Conservation (phyloP, 2,113 vertebrate species). For the Eonycteris spelaea region DNA sequence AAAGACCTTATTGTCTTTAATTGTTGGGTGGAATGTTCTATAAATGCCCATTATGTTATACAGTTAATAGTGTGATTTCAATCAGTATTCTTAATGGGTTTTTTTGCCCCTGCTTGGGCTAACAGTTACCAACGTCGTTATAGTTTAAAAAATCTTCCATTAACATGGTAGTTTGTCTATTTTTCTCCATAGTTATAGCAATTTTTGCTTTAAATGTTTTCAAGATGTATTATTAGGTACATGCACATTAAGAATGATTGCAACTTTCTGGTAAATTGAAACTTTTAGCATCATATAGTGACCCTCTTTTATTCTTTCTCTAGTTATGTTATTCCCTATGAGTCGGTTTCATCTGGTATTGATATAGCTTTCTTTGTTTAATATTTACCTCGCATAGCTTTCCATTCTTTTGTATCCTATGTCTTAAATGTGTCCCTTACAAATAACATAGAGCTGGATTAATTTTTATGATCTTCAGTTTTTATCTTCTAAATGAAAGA, state of each 20-base stretch:
- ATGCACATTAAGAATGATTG: not conserved
- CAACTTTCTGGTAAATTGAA: not conserved
- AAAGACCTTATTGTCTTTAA: constrained; percentile 21
- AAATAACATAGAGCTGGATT: not conserved
- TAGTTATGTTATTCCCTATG: not conserved
- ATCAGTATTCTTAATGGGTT: not conserved
- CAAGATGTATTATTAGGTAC: not conserved
- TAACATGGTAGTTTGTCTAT: not conserved
- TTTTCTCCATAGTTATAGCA: not conserved
- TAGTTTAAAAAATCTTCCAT: not conserved
- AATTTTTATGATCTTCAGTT: not conserved
- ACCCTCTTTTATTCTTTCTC: not conserved
- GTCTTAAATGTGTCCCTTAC: not conserved
- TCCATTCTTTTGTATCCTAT: not conserved
- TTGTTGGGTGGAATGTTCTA: not conserved
- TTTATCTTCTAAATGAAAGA: not conserved
- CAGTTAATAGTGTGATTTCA: not conserved
- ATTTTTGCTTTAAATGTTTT: constrained; percentile 37
- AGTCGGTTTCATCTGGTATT: not conserved
- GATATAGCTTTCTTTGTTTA: not conserved
- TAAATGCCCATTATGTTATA: not conserved
- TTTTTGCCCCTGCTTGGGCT: not conserved
- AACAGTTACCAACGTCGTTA: not conserved
- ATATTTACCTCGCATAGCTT: not conserved
- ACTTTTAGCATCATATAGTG: not conserved